Base-by-base conservation (phyloP, 2,888 invertebrate species). In the Ormyrus thymus region DNA sequence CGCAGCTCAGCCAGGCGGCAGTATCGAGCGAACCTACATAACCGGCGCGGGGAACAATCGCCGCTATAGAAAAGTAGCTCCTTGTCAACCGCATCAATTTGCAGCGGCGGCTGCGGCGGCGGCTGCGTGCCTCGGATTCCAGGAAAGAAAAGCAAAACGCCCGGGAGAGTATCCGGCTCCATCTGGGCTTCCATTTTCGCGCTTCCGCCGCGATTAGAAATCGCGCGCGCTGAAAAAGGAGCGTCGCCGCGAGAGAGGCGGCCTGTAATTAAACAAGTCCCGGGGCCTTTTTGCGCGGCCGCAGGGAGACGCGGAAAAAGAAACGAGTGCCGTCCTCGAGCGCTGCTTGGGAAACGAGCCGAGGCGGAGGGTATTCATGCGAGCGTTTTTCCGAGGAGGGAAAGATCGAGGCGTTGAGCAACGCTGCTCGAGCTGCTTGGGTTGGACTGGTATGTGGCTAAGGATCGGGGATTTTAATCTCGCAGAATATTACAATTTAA, bases 131-230 rank as follows among this genome's bases (percentile, higher is more conserved):
- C 70, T 50, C 58, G 50, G 1, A 48, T 71, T 61, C 70, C 59
- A 59, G 61, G 50, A 13, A 48, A 71, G 70, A 59, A 71, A 71
- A 71, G 51, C 61, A 51, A 51, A 50, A 15, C 10, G 59, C 15
- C 29, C 7, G 62, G 13, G n/a, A 46, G 62, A 8, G 62, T 62
- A 62, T 29, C 62, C 62, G 62, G 62, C 48, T 62, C 29, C 29
- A 29, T 29, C 62, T 46, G 46, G 15, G 15, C 6, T 58, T 71
- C 71, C 65, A 65, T 77, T 71, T 77, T 53, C 64, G 29, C 70
- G 64, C 65, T 62, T 68, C 59, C 75, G 58, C 29, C 29, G 13
- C 59, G 71, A 72, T 72, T 71, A 71, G 77, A 71, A 77, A 71
- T 72, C 70, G 66, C 71, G 13, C 72, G 51, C 55, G n/a, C 48